A percentile compares a stretch with the other conserved stretches of the same genome.
These are phyloP conservation scores for Trichogramma dendrolimi DNA, from an alignment of 2,888 invertebrate genomes.

Conservation along the genomic window DNA sequence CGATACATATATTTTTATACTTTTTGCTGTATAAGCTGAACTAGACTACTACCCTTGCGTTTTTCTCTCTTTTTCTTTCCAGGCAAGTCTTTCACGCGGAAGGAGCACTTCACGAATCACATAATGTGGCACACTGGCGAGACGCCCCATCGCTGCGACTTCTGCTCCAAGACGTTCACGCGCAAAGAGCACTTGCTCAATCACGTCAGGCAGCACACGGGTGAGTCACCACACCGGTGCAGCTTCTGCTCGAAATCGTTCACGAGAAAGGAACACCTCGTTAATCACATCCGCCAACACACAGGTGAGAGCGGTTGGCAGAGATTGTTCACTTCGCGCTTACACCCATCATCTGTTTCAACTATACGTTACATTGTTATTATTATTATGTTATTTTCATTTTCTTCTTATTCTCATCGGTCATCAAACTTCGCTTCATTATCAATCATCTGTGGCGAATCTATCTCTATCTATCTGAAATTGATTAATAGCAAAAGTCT, in stretches of 20 bases:
- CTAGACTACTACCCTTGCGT: too few relatives aligned
- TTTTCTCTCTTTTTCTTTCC: slow-evolving; percentile 18
- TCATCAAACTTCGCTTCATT: not conserved
- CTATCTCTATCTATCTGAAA: not conserved
- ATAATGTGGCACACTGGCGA: slow-evolving; percentile 85
- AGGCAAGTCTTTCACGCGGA: slow-evolving; percentile 77
- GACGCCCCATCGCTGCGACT: slow-evolving; percentile 74
- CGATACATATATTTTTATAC: too few relatives aligned
- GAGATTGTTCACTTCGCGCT: slow-evolving; percentile 42
- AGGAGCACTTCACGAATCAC: slow-evolving; percentile 87
- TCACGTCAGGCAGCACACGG: slow-evolving; percentile 75
- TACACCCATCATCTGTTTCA: not conserved
- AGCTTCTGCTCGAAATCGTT: slow-evolving; percentile 83
- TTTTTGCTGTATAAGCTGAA: too few relatives aligned
- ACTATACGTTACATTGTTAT: not conserved
- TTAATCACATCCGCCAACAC: slow-evolving; percentile 80
- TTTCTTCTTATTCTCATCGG: not conserved
- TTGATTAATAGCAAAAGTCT: not conserved
- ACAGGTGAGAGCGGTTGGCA: slow-evolving; percentile 57
- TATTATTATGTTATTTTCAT: not conserved
- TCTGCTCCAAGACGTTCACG: slow-evolving; percentile 75
- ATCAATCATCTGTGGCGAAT: not conserved
- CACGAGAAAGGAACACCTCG: slow-evolving; percentile 80
- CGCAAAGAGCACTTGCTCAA: slow-evolving; percentile 73
- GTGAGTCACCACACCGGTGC: slow-evolving; percentile 80